A percentile compares a stretch with the other conserved stretches of the same genome.
These are phyloP conservation scores for Caenorhabditis afra DNA, from an alignment of 2,888 invertebrate species.

Conservation along the genomic window DNA sequence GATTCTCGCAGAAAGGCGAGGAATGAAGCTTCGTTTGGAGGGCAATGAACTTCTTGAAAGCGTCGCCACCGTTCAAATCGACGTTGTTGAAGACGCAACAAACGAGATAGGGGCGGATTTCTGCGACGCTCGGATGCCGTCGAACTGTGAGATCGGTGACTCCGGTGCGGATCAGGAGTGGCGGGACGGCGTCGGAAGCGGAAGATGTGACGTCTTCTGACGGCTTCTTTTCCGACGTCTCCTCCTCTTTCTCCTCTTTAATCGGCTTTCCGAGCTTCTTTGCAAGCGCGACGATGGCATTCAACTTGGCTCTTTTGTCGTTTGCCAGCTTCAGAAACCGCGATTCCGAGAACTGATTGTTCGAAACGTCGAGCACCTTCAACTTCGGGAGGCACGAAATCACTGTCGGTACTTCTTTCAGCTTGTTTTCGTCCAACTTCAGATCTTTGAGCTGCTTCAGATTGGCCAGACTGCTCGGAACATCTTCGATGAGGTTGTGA, in stretches of 20 bases:
- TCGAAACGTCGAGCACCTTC: conserved; percentile 57
- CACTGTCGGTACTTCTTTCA: conserved; percentile 34
- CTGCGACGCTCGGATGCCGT: conserved; percentile 58
- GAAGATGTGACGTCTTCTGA: not conserved
- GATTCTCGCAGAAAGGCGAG: conserved; percentile 86
- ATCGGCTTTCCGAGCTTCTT: conserved; percentile 29
- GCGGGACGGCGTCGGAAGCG: not conserved
- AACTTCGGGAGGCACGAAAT: conserved; percentile 38
- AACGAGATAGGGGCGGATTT: conserved; percentile 68
- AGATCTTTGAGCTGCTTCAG: conserved; percentile 59
- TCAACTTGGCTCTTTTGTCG: conserved; percentile 66
- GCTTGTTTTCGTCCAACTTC: conserved; percentile 55
- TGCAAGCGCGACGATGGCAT: conserved; percentile 49
- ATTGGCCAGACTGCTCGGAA: conserved; percentile 35
- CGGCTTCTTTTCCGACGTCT: too few relatives aligned
- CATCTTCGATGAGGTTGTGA: conserved; percentile 57
- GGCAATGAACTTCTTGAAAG: conserved; percentile 69
- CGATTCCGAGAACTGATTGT: conserved; percentile 63
- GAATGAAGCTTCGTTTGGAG: conserved; percentile 85
- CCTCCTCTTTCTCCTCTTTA: conserved; percentile 15
- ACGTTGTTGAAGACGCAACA: conserved; percentile 66
- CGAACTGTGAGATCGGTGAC: conserved; percentile 52
- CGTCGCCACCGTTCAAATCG: conserved; percentile 63
- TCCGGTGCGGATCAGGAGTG: conserved; percentile 31
- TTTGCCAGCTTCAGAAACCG: conserved; percentile 68